A percentile compares a stretch with the other conserved stretches of the same genome.
Conservation (phyloP, 1,140 invertebrate species). For the Hyles vespertilio region DNA sequence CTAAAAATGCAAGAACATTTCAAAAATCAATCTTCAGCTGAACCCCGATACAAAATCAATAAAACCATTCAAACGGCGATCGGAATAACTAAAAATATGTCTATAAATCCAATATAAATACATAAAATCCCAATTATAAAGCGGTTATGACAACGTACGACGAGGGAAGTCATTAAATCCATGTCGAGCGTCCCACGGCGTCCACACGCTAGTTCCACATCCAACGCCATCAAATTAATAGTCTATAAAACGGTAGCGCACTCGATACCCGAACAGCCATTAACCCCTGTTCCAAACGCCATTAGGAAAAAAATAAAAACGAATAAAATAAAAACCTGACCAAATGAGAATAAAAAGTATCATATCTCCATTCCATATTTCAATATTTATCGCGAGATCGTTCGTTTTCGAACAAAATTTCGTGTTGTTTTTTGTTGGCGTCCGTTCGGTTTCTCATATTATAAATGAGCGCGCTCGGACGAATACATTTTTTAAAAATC, state of each 20-base stretch:
- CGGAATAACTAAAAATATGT: too few species aligned
- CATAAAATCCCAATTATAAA: conserved; percentile 10
- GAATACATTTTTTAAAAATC: conserved; percentile 59
- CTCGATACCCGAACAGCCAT: conserved; percentile 22
- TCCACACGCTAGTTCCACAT: background rate
- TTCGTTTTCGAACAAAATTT: conserved; percentile 66
- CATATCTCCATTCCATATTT: conserved; percentile 67
- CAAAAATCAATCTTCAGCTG: too few species aligned
- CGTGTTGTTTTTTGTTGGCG: conserved; percentile 35
- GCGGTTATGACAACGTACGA: conserved; percentile 4
- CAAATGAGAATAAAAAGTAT: conserved; percentile 18
- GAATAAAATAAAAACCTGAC: conserved; percentile 12
- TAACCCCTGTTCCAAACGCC: conserved; percentile 33
- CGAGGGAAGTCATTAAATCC: conserved; percentile 6
- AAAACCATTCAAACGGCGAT: too few species aligned
- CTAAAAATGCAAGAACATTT: too few species aligned
- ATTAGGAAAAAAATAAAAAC: conserved; percentile 28
- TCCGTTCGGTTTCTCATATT: conserved; percentile 43
- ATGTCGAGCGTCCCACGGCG: background rate
- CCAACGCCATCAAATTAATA: conserved; percentile 25
- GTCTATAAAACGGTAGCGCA: conserved; percentile 41
- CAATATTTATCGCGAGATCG: conserved; percentile 70
- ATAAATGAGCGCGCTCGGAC: conserved; percentile 51
- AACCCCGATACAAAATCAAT: too few species aligned
- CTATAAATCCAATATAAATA: background rate